phyloP scores from a whole-genome alignment of 2,797 vertebrate species.

The Siniperca scherzeri region DNA sequence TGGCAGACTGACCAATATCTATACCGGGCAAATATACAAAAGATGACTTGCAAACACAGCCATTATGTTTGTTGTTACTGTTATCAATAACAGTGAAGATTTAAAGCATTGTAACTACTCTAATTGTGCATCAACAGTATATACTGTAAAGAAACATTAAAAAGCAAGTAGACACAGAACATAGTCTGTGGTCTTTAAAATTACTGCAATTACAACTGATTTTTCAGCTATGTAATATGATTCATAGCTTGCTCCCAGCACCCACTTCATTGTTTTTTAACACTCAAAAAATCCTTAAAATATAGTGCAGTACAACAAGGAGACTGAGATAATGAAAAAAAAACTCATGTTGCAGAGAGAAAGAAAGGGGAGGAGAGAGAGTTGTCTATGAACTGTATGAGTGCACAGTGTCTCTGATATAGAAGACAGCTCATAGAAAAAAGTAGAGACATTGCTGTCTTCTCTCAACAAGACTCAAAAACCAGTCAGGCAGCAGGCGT shows the following conservation, averaged over 20 bases:
- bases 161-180: background rate
- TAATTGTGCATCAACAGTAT: background rate
- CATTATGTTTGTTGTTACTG: background rate
- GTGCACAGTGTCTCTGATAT: conserved; percentile 15
- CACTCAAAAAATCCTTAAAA: conserved; percentile 2
- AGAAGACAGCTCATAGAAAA: conserved; percentile 14
- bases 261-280: background rate
- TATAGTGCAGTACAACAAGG: conserved; percentile 2
- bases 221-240: conserved; percentile 9
- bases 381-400: conserved; percentile 13
- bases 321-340: background rate
- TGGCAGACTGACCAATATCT: background rate
- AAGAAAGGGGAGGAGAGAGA: background rate
- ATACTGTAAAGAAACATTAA: background rate
- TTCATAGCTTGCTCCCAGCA: background rate
- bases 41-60: background rate
- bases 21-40: background rate
- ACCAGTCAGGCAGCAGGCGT: conserved; percentile 4
- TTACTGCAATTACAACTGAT: background rate
- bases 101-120: background rate
- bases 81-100: background rate
- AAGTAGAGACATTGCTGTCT: conserved; percentile 10
- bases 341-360: conserved; percentile 1
- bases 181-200: background rate
- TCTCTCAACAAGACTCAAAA: conserved; percentile 21